Base-by-base conservation (phyloP, 2,113 vertebrate species). In the Gnathonemus echidnorhynchus region DNA sequence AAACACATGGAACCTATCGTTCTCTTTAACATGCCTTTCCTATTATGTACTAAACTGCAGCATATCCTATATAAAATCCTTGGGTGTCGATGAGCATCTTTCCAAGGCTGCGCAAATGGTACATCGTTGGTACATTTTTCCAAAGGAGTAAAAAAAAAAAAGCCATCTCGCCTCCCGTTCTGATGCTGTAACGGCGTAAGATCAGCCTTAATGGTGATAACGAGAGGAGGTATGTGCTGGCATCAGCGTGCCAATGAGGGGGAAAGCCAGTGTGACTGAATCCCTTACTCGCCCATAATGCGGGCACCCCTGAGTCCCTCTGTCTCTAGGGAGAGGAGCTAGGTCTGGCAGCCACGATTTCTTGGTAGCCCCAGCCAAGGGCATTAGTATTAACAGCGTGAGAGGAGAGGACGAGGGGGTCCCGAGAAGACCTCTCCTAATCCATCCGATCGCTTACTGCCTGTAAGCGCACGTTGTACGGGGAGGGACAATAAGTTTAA, bases 371-470 rank as follows among this genome's bases (percentile, higher is more conserved):
- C 52, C 24, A 88, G 87, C 94, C 93, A 91, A 93, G 92, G 95
- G 95, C 94, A 92, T 90, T 86, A 90, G 91, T 80, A 87, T 83
- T 74, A 91, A 88, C 87, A 66, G 89, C 93, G 74, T 46, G 58
- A 89, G 15, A 85, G 89, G 93, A 93, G 93, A 90, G 92, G 92
- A 52, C 19, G 86, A 70, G 35, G 89, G 35, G 91, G 83, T 93
- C 93, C 86, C 89, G 94, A 92, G 89, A 96, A 91, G 92, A 92
- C 94, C 95, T 96, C 93, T 95, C 94, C 95, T 95, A 93, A 95
- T 95, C 94, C 94, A 91, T 94, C 95, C 95, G 39, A 96, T 96
- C 96, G 95, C 94, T 95, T 93, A 93, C 91, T 93, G 94, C 94
- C 11, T 94, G 93, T 94, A 95, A 91, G 94, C 94, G 94, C 94